Evolutionary conservation across 37 sponge, comb jelly and placozoan species (phyloP), one percentile per base, ranked within the genome.

Genomic region (Spongilla lacustris): DNA sequence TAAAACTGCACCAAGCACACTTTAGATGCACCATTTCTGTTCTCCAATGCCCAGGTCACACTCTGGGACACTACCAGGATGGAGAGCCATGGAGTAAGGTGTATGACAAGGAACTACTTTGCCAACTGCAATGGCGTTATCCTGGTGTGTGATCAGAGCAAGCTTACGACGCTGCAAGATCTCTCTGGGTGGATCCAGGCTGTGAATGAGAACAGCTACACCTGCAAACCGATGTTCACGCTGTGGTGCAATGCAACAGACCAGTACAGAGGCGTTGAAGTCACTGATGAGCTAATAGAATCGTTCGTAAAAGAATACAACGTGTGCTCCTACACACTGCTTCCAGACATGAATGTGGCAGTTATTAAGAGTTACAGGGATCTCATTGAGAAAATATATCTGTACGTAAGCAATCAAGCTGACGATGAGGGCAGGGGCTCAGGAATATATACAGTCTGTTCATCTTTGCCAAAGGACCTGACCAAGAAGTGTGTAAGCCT

Each of bases 81-180:
- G 76, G 85, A 85, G 29, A 66, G 37, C 66, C 58, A 29, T 75
- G 66, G 75, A 14, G 34, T 75, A 0, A 30, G 4, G 9, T 74
- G 75, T 46, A 76, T 85, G 85, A 74, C 85, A 10, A 30, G n/a
- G 22, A 87, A 69, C 82, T 87, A 87, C 82, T 87, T 81, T 69
- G 8, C 31, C 49, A 10, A 35, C 48, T 9, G 25, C 1, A 34
- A 37, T 22, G 74, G 75, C 19, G 66, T 75, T 12, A 81, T 87
- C 22, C 76, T 87, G 22, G 68, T 87, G 68, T 74, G 81, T 49
- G 25, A 50, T 25, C 75, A 71, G 35, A 46, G 58, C 12, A 66
- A 74, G 22, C 8, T 46, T 1, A 24, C 46, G 2, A 75, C 32
- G 2, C 69, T 87, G 48, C 50, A 80, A 11, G n/a, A 27, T 5